A percentile compares a stretch with the other conserved stretches of the same genome.
phyloP scores from a whole-genome alignment of 2,888 invertebrate species.

The Azorinus chamasolen region DNA sequence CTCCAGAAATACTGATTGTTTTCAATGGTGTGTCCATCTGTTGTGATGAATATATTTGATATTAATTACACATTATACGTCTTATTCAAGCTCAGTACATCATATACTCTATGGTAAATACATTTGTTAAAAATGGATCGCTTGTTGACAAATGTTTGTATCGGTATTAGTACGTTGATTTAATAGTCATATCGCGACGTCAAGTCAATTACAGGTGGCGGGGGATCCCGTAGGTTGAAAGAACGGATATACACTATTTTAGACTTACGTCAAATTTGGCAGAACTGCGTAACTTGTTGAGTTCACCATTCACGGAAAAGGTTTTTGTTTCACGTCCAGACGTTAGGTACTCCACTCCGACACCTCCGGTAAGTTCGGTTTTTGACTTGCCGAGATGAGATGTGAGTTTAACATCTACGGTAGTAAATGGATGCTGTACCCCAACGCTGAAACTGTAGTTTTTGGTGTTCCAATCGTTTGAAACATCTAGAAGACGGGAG shows the following conservation, averaged over 20 bases:
- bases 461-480: conserved; percentile 52
- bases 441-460: conserved; percentile 73
- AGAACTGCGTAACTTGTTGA: conserved; percentile 64
- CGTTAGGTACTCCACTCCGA: conserved; percentile 72
- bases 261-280: conserved; percentile 70
- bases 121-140: too few species aligned
- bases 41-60: too few species aligned
- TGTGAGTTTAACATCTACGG: conserved; percentile 70
- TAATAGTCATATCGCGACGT: too few species aligned
- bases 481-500: conserved; percentile 71
- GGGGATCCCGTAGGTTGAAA: too few species aligned
- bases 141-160: too few species aligned
- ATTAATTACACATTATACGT: too few species aligned
- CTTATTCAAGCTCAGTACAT: too few species aligned
- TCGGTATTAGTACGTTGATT: too few species aligned
- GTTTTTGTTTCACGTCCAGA: conserved; percentile 63
- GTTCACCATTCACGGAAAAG: conserved; percentile 66
- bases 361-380: conserved; percentile 60
- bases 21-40: conserved; percentile 70
- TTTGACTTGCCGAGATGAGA: conserved; percentile 66
- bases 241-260: too few species aligned
- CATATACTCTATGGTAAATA: too few species aligned
- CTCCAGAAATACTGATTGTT: conserved; percentile 66
- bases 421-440: conserved; percentile 74
- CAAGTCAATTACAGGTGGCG: too few species aligned